Conservation (phyloP, 1,140 invertebrate genomes). For the Apis laboriosa region DNA sequence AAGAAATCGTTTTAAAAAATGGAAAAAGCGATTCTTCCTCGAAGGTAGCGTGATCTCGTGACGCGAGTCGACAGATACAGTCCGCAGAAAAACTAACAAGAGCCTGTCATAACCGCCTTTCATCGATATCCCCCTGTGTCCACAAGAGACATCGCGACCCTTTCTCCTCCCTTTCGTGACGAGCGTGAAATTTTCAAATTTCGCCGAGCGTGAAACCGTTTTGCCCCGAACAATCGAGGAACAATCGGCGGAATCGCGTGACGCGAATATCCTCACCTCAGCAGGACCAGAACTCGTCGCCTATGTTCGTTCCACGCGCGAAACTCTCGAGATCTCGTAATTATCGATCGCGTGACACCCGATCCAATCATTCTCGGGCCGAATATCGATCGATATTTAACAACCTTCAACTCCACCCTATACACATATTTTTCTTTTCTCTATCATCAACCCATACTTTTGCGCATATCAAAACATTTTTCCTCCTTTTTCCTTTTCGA, state of each 20-base stretch:
- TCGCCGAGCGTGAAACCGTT: conserved; percentile 40
- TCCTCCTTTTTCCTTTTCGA: too few relatives aligned
- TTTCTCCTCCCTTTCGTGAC: conserved; percentile 27
- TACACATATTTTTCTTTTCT: too few relatives aligned
- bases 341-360: too few relatives aligned
- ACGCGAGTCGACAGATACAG: conserved; percentile 23
- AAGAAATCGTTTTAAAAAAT: too few relatives aligned
- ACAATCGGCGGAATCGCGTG: conserved; percentile 28
- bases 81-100: conserved; percentile 49
- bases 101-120: conserved; percentile 31
- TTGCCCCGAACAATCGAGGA: background rate
- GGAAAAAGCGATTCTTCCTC: background rate
- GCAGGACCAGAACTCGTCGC: too few relatives aligned
- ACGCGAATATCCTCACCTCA: background rate
- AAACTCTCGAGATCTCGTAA: too few relatives aligned
- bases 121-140: background rate
- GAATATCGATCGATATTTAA: too few relatives aligned
- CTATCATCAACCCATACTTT: too few relatives aligned
- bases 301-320: too few relatives aligned
- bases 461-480: too few relatives aligned
- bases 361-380: too few relatives aligned
- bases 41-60: background rate
- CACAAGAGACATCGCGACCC: background rate
- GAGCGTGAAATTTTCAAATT: conserved; percentile 28
- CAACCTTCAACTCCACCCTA: too few relatives aligned